Base-by-base conservation (phyloP, 2,113 vertebrate species). In the Spea multiplicata region DNA sequence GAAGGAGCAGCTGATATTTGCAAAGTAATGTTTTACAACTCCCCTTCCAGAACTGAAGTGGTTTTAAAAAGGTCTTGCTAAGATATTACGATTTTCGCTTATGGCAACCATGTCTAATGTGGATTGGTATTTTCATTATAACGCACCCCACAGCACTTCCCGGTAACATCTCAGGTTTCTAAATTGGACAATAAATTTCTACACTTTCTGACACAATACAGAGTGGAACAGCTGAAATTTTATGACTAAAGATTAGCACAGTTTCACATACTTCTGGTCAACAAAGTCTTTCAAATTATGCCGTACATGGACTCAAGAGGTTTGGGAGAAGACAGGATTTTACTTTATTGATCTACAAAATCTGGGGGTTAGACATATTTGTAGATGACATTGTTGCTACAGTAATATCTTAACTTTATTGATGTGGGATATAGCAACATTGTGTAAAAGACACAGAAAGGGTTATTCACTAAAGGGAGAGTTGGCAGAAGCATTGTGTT, bases 111-210 rank as follows among this genome's bases (percentile, higher is more conserved):
- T 88, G 84, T 88, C 89, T 94, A 91, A 93, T 92, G 90, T 91
- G 91, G 89, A 94, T 94, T 92, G 93, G 93, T 94, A 93, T 95
- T 93, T 95, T 96, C 92, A 95, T 97, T 96, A 95, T 93, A 92
- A 94, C 71, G 16, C 89, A 90, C 92, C 94, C 94, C 92, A 93
- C 90, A 96, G 95, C 93, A 92, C 88, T 93, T 92, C 91, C 88
- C 88, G 88, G 85, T 84, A 87, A 90, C 82, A 87, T 93, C 91
- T 95, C 94, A 91, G 90, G 87, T 91, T 94, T 95, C 93, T 91
- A 94, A 94, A 94, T 92, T 90, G 89, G 93, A 95, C 94, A 93
- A 93, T 95, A 94, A 94, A 95, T 95, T 95, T 91, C 90, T 84
- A 88, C 83, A 81, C 83, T 89, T 90, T 91, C 88, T 93, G 91